These are phyloP conservation scores for Megalonaias nervosa DNA, from an alignment of 1,140 invertebrate genomes.

Conservation along the genomic window DNA sequence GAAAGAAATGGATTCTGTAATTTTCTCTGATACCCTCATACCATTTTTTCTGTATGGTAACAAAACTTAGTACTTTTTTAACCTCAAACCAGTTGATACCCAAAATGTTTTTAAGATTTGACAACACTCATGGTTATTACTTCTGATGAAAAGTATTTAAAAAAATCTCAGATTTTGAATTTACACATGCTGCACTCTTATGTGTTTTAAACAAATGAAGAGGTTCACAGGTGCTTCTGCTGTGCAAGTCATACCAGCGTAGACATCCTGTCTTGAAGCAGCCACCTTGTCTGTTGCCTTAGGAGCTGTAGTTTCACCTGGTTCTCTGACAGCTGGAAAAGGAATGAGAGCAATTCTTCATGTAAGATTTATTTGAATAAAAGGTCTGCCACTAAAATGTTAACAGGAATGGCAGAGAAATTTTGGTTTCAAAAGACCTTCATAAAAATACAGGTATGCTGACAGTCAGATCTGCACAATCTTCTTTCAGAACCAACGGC, in stretches of 20 bases:
- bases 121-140: neutral
- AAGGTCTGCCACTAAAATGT: too few relatives aligned
- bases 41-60: too few relatives aligned
- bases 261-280: conserved; percentile 88
- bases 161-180: neutral
- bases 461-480: too few relatives aligned
- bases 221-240: neutral
- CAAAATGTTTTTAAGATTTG: too few relatives aligned
- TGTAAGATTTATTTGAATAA: too few relatives aligned
- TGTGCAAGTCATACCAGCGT: conserved; percentile 72
- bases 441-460: neutral
- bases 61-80: too few relatives aligned
- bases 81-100: too few relatives aligned
- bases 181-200: neutral
- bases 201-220: neutral
- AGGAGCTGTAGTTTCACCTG: conserved; percentile 44
- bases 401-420: neutral
- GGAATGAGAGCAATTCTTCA: too few relatives aligned
- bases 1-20: too few relatives aligned
- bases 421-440: neutral
- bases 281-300: conserved; percentile 68
- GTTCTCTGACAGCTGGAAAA: conserved; percentile 34
- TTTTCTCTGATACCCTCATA: too few relatives aligned
- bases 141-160: neutral
- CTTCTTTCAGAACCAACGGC: too few relatives aligned